phyloP scores from a whole-genome alignment of 2,888 invertebrate species.

The Meganola albula region DNA sequence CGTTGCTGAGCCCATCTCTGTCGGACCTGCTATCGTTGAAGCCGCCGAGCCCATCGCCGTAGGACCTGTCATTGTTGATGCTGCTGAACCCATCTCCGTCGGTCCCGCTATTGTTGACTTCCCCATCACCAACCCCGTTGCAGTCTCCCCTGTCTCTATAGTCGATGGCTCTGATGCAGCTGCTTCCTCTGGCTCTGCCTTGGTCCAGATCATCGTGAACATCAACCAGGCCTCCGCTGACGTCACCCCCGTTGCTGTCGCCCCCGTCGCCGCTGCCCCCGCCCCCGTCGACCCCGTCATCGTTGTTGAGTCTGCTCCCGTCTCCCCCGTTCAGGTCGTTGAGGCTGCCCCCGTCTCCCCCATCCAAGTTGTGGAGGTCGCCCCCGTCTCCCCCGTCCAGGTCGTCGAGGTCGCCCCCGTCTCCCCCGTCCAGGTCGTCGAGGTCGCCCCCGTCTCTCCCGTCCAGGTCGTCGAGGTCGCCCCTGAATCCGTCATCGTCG shows the following conservation, averaged over 20 bases:
- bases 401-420: conserved; percentile 7
- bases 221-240: conserved; percentile 21
- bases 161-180: conserved; percentile 9
- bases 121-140: conserved; percentile 23
- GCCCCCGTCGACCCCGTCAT: conserved; percentile 21
- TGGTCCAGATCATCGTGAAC: conserved; percentile 15
- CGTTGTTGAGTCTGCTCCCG: conserved; percentile 9
- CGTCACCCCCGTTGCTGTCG: conserved; percentile 16
- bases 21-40: conserved; percentile 27
- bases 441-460: conserved; percentile 4
- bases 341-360: conserved; percentile 15
- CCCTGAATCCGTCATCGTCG: conserved; percentile 13
- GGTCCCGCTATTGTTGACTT: conserved; percentile 26
- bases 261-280: conserved; percentile 19
- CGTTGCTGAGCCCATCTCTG: conserved; percentile 19
- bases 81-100: conserved; percentile 18
- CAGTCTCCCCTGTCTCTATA: neutral
- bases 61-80: conserved; percentile 22
- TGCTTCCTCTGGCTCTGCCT: conserved; percentile 18
- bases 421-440: conserved; percentile 3
- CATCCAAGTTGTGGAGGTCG: conserved; percentile 8
- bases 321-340: conserved; percentile 11
- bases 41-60: conserved; percentile 21
- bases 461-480: conserved; percentile 21
- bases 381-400: conserved; percentile 10